Conservation (phyloP, 2,113 vertebrate genomes). For the Cathartes aura region DNA sequence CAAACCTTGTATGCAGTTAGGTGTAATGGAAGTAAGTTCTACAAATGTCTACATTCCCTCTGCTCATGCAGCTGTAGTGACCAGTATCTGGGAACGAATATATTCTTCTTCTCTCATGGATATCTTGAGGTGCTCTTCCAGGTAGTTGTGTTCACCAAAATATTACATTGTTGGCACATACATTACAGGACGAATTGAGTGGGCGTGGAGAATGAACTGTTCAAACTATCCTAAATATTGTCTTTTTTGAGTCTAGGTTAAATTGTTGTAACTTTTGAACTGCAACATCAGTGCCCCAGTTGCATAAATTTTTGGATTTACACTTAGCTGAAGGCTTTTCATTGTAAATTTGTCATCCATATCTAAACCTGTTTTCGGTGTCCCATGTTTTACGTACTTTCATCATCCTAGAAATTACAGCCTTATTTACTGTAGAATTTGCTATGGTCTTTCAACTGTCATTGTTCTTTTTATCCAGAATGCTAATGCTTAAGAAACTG, state of each 20-base stretch:
- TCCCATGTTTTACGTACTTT: neutral
- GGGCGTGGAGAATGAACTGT: neutral
- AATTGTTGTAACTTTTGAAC: neutral
- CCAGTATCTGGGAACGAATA: neutral
- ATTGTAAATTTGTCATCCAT: neutral
- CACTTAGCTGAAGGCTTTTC: neutral
- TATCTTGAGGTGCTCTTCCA: neutral
- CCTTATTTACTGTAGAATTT: neutral
- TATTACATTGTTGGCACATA: neutral
- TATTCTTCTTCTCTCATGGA: accelerated
- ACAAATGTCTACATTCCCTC: neutral
- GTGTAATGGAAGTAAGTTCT: neutral
- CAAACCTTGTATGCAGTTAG: neutral
- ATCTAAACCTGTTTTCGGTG: neutral
- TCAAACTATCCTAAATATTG: neutral
- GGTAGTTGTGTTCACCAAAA: neutral
- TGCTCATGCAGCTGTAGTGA: neutral
- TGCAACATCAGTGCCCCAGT: neutral
- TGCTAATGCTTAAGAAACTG: neutral
- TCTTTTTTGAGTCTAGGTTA: neutral
- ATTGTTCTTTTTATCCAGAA: neutral
- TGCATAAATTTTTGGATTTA: neutral
- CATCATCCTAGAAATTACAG: neutral
- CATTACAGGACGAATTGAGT: neutral
- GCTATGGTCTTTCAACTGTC: neutral